These are phyloP conservation scores for Lepidostoma basale DNA, from an alignment of 1,140 invertebrate species.

Conservation along the genomic window DNA sequence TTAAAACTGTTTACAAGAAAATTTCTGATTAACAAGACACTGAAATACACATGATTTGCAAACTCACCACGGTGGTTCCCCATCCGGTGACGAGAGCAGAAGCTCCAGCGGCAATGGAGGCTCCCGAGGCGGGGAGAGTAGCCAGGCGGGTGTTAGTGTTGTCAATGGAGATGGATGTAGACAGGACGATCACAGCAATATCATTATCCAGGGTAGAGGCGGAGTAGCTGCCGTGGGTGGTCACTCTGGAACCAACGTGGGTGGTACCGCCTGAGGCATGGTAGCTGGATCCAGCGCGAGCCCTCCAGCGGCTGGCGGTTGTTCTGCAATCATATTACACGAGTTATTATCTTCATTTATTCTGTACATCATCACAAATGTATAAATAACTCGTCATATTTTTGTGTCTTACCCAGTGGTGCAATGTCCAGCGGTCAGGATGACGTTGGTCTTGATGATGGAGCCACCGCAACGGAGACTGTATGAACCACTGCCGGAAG, in stretches of 20 bases:
- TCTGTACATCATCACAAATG: neutral
- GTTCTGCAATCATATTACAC: slow-evolving; percentile 6
- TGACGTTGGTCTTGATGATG: slow-evolving; percentile 55
- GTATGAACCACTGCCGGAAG: slow-evolving; percentile 39
- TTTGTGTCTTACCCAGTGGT: slow-evolving; percentile 19
- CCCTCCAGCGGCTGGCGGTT: slow-evolving; percentile 20
- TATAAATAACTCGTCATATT: too few relatives aligned
- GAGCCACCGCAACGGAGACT: slow-evolving; percentile 62
- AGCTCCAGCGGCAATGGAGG: slow-evolving; percentile 44
- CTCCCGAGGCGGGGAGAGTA: slow-evolving; percentile 34
- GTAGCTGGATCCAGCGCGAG: slow-evolving; percentile 36
- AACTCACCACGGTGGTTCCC: slow-evolving; percentile 47
- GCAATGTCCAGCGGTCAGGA: slow-evolving; percentile 67
- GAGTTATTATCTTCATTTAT: neutral
- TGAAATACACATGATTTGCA: slow-evolving; percentile 30
- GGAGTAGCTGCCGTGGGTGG: slow-evolving; percentile 20
- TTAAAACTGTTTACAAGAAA: neutral
- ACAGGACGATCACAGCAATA: slow-evolving; percentile 13
- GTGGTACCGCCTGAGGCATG: slow-evolving; percentile 29
- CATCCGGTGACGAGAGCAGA: slow-evolving; percentile 54
- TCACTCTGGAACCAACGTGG: neutral
- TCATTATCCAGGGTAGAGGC: slow-evolving; percentile 31
- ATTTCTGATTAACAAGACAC: neutral
- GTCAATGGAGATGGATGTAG: neutral
- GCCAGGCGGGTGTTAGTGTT: neutral